Evolutionary conservation across 2,113 vertebrate genomes (phyloP), one percentile per base, ranked within the genome.

Genomic region (Rhinolophus ferrumequinum): DNA sequence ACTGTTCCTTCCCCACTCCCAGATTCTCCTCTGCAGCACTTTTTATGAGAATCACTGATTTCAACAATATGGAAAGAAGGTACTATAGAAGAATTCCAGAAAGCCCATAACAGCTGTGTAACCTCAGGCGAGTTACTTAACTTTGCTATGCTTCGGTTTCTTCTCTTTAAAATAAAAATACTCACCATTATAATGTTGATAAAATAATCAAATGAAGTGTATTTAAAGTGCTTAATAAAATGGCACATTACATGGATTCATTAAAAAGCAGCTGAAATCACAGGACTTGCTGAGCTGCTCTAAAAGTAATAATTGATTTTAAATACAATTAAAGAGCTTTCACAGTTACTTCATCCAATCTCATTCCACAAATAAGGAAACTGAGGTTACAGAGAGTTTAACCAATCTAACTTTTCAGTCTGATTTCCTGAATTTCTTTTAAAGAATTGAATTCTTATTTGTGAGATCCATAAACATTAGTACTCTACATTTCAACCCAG

Each of bases 361-460:
- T 83, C 18, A 66, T 67, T 79, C 94, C 69, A 94, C 50, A 92
- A 92, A 76, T 54, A 26, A 96, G 69, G 38, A 95, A 85, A 93
- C 44, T 44, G 41, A 92, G 54, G 13, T 76, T 89, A 82, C 0
- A 92, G 14, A 76, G 18, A 88, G 16, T 76, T 87, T 91, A 93
- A 77, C 16, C 67, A 24, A 95, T 60, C 15, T 88, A 79, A 70
- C 47, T 84, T 95, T 87, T 88, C 73, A 70, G 41, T 54, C 44
- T 82, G 47, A 85, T 73, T 86, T 90, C 62, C 38, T 85, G 19
- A 81, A 90, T 64, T 89, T 69, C 67, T 73, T 85, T 88, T 96
- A 97, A 98, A 97, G 88, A 98, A 98, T 90, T 96, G 94, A 98
- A 98, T 97, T 98, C 54, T 98, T 98, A 98, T 97, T 97, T 98